Base-by-base conservation (phyloP, 2,797 vertebrate genomes). In the Parauchenoglanis ngamensis region DNA sequence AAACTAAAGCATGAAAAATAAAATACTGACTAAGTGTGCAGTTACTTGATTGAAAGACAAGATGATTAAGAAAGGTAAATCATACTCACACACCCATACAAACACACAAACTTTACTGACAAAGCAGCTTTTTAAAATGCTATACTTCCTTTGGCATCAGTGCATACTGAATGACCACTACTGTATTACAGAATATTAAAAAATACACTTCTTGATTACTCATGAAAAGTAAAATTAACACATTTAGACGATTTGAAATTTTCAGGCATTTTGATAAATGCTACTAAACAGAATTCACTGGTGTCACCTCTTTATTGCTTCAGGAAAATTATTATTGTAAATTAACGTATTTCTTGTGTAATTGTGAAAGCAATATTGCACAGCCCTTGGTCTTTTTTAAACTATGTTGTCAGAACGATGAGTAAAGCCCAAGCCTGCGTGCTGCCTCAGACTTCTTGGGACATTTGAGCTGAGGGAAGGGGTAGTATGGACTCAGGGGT, bases 371-470 rank as follows among this genome's bases (percentile, higher is more conserved):
- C 23, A 79, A 63, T 52, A 83, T 82, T 86, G 59, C 54, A 88
- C 78, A 88, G 44, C 78, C 40, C 75, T 78, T 57, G 28, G 28
- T 78, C 7, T 49, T 57, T 70, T 54, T n/a, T 83, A 23, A 79
- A 6, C 7, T 52, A 31, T 68, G 23, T 49, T 4, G 44, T 90
- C 90, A 97, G 46, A 92, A 92, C 56, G 96, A 96, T 13, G 96
- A 96, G 15, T 98, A 98, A 75, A 98, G 92, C 2, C 97, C 97
- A 72, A 98, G 96, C 85, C 89, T 96, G 80, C 93, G 93, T 83
- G 97, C 97, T 0, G 96, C 94, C 91, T 97, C 96, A 8, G 97
- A 97, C 90, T 97, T 96, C 90, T 93, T 95, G 0, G 94, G 96
- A 10, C 88, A 89, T 90, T 96, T 98, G 89, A 93, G 96, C 80